Percentiles rank a stretch among this genome's conserved stretches.
Conservation (phyloP, 2,888 invertebrate species). For the Allacma fusca region DNA sequence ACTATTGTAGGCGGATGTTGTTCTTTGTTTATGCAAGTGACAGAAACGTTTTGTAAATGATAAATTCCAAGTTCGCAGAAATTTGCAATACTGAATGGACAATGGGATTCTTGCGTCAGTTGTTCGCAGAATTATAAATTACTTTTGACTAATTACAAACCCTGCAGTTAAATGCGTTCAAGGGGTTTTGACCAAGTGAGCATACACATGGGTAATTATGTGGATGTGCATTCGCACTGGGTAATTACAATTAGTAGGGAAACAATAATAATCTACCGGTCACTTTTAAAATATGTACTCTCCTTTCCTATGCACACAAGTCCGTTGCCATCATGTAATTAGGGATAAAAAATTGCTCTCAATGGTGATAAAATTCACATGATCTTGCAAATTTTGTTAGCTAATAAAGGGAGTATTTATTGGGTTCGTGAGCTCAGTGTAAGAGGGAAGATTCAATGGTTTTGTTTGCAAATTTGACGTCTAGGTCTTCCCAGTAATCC, state of each 20-base stretch:
- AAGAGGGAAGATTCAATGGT: not conserved
- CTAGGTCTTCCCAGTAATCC: too few species aligned
- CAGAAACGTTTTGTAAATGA: not conserved
- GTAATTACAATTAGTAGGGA: too few species aligned
- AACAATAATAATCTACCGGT: too few species aligned
- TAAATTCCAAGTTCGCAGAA: conserved; percentile 12
- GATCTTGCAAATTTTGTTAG: not conserved
- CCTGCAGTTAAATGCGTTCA: too few species aligned
- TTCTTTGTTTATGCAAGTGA: not conserved
- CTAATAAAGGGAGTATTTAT: conserved; percentile 23
- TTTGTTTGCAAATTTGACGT: not conserved
- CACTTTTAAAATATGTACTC: too few species aligned
- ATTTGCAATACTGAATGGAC: not conserved
- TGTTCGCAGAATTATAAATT: not conserved
- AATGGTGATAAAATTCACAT: not conserved
- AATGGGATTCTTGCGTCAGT: not conserved
- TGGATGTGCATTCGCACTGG: too few species aligned
- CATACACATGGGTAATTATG: too few species aligned
- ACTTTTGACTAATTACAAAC: not conserved
- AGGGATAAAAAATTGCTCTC: not conserved
- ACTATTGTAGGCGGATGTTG: conserved; percentile 12
- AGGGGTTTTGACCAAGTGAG: too few species aligned
- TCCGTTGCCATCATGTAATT: not conserved
- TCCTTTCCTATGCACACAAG: not conserved
- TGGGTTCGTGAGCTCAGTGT: conserved; percentile 1